These are phyloP conservation scores for Catharus ustulatus DNA, from an alignment of 2,797 vertebrate genomes.

Conservation along the genomic window DNA sequence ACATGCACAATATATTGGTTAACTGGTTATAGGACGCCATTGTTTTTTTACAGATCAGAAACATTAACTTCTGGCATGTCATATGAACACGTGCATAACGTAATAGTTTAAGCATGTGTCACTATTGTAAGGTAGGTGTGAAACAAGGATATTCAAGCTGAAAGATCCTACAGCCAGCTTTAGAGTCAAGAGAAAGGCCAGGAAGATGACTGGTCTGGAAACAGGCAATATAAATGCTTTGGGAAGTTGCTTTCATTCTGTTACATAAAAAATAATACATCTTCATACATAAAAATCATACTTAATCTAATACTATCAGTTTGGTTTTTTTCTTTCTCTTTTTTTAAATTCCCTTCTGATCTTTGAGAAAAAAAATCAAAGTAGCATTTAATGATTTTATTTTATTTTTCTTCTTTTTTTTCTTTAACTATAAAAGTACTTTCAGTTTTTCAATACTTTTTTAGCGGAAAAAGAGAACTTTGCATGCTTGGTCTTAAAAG, in stretches of 20 bases:
- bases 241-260: background rate
- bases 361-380: background rate
- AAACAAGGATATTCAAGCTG: background rate
- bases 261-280: background rate
- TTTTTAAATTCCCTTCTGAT: background rate
- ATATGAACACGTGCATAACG: background rate
- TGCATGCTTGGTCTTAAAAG: background rate
- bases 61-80: constrained; percentile 10
- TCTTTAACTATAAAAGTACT: background rate
- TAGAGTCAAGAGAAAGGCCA: background rate
- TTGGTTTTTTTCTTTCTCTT: background rate
- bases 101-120: constrained; percentile 30
- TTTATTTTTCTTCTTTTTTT: background rate
- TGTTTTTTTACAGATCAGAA: constrained; percentile 52
- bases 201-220: background rate
- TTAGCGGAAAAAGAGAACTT: background rate
- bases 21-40: constrained; percentile 33
- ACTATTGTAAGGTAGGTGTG: constrained; percentile 9
- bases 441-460: background rate
- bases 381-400: background rate
- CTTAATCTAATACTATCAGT: background rate
- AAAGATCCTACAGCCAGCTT: background rate
- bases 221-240: background rate
- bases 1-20: background rate
- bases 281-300: background rate